Evolutionary conservation across 2,113 vertebrate genomes (phyloP).

Genomic region (Erythrocercus mccallii): DNA sequence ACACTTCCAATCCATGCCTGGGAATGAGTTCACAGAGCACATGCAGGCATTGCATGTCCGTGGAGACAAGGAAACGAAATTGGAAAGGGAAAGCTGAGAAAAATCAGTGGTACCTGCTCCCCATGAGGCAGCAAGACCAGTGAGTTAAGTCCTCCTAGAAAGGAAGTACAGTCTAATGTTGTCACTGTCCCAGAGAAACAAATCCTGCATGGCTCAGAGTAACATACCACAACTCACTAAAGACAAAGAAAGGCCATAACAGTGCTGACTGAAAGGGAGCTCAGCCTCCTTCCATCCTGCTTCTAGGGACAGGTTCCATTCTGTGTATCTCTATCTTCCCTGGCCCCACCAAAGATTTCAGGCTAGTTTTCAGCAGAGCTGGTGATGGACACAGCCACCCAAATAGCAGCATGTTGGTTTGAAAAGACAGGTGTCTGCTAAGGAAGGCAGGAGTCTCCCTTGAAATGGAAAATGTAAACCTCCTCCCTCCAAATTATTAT

Average conservation of each 20-base stretch:
- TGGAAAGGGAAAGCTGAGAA: not conserved
- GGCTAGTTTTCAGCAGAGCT: not conserved
- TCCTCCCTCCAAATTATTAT: no score
- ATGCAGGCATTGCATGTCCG: not conserved
- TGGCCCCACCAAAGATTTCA: not conserved
- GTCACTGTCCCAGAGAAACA: not conserved
- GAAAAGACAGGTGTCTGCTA: no score
- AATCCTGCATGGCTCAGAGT: not conserved
- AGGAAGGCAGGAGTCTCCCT: no score
- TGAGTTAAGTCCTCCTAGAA: not conserved
- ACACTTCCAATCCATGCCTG: not conserved
- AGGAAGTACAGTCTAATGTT: not conserved
- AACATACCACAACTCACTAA: not conserved
- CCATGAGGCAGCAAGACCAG: not conserved
- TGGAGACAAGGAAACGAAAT: not conserved
- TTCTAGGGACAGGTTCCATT: not conserved
- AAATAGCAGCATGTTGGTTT: not conserved
- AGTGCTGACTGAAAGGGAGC: not conserved
- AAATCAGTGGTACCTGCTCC: not conserved
- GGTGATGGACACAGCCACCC: not conserved
- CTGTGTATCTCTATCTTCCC: rapidly evolving
- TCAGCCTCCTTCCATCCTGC: not conserved
- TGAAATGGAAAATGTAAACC: no score
- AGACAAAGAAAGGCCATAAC: not conserved
- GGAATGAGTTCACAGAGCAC: not conserved